phyloP scores from a whole-genome alignment of 2,888 invertebrate species.

The Dicyrtomina minuta region DNA sequence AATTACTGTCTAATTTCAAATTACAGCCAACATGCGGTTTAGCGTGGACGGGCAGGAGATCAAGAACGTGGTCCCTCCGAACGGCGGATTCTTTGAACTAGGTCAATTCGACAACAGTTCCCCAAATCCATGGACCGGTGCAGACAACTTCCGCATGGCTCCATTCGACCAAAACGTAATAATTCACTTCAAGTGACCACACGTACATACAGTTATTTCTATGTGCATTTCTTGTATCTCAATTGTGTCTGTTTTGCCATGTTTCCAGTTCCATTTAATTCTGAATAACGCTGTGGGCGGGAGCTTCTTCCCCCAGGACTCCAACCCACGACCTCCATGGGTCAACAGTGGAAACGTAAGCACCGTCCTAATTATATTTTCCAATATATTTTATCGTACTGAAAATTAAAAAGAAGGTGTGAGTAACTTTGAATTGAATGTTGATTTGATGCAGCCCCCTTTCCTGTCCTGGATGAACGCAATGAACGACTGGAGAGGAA shows the following conservation, averaged over 20 bases:
- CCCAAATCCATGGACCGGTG: slow-evolving; percentile 58
- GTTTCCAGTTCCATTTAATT: slow-evolving; percentile 61
- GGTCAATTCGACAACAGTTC: slow-evolving; percentile 60
- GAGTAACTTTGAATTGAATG: no score
- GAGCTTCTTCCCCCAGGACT: slow-evolving; percentile 67
- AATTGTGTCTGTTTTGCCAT: no score
- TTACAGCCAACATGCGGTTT: slow-evolving; percentile 47
- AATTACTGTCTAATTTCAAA: slow-evolving; percentile 38
- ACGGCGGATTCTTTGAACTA: slow-evolving; percentile 67
- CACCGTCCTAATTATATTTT: no score
- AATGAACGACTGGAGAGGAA: slow-evolving; percentile 33
- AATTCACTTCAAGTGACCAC: no score
- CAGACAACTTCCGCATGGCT: slow-evolving; percentile 64
- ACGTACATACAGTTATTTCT: no score
- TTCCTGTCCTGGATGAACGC: slow-evolving; percentile 36
- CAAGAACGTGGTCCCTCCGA: slow-evolving; percentile 61
- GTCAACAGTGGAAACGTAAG: slow-evolving; percentile 38
- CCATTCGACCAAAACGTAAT: slow-evolving; percentile 70
- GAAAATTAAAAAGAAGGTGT: no score
- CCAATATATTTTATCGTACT: no score
- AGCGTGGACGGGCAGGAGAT: slow-evolving; percentile 60
- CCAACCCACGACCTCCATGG: slow-evolving; percentile 57
- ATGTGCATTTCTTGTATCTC: no score
- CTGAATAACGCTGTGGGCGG: slow-evolving; percentile 71
- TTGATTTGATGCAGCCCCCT: no score